Percentiles rank a stretch among this genome's conserved stretches.
phyloP scores from a whole-genome alignment of 2,113 vertebrate species.

The Lutjanus erythropterus region DNA sequence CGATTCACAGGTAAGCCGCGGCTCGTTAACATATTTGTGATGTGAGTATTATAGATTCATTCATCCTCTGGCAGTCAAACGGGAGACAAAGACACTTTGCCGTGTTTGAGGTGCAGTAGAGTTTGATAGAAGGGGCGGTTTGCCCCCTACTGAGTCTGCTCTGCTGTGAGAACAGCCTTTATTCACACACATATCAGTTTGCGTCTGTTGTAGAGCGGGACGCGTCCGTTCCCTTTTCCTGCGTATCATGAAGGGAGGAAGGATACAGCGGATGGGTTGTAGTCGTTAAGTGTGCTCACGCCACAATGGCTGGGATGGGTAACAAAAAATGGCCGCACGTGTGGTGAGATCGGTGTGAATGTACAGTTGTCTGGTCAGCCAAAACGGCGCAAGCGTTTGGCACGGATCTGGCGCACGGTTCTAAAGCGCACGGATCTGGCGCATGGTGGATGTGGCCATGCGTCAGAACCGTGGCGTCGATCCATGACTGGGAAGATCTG shows the following conservation, averaged over 20 bases:
- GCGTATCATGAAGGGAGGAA: constrained; percentile 4
- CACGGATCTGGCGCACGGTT: constrained; percentile 51
- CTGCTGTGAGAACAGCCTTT: constrained; percentile 23
- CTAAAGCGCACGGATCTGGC: constrained; percentile 37
- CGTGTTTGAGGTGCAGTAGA: constrained; percentile 61
- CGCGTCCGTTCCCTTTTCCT: constrained; percentile 1
- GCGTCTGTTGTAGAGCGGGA: constrained; percentile 4
- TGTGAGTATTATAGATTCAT: constrained; percentile 2
- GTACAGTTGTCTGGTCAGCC: constrained; percentile 48
- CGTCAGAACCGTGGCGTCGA: constrained; percentile 38
- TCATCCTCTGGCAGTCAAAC: not conserved
- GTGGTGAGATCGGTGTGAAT: constrained; percentile 59
- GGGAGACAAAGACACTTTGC: constrained; percentile 65
- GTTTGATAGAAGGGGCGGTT: constrained; percentile 68
- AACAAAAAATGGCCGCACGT: constrained; percentile 84
- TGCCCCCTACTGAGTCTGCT: constrained; percentile 12
- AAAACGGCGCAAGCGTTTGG: constrained; percentile 27
- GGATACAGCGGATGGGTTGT: constrained; percentile 26
- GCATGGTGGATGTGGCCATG: constrained; percentile 34
- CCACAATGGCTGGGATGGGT: constrained; percentile 68
- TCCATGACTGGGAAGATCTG: not conserved
- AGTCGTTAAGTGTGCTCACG: constrained; percentile 46
- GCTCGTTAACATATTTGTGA: not conserved
- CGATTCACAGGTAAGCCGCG: constrained; percentile 69
- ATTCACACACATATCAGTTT: constrained; percentile 2